These are phyloP conservation scores for Drosophila quadrilineata DNA, from an alignment of 1,140 invertebrate genomes.

Conservation along the genomic window DNA sequence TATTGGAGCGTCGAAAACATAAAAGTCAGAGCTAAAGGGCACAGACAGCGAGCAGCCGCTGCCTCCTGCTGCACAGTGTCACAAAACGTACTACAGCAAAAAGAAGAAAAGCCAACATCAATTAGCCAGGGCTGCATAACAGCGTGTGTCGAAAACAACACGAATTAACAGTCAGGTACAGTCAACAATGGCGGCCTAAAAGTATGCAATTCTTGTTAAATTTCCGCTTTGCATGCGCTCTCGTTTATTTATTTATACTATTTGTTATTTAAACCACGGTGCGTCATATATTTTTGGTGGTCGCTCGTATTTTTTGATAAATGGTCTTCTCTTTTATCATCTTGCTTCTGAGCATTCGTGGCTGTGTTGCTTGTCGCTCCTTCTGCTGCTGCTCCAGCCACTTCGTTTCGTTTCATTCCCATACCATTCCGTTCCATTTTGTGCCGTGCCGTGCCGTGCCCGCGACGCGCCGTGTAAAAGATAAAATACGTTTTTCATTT, in stretches of 20 bases:
- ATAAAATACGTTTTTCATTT: constrained; percentile 79
- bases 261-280: constrained; percentile 55
- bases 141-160: constrained; percentile 1
- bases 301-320: constrained; percentile 67
- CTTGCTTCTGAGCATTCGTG: constrained; percentile 69
- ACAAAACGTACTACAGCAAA: constrained; percentile 11
- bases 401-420: constrained; percentile 36
- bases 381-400: too few species aligned
- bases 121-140: constrained; percentile 38
- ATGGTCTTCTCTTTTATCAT: constrained; percentile 77
- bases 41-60: constrained; percentile 63
- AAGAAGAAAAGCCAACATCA: constrained; percentile 27
- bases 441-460: constrained; percentile 4
- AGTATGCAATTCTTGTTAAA: constrained; percentile 7
- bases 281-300: constrained; percentile 56
- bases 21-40: constrained; percentile 73
- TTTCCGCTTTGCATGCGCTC: constrained; percentile 2
- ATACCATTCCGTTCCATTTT: not conserved
- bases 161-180: constrained; percentile 44
- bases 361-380: constrained; percentile 42
- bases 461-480: constrained; percentile 64
- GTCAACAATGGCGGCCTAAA: constrained; percentile 35
- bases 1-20: constrained; percentile 66
- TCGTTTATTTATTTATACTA: constrained; percentile 8
- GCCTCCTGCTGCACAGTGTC: constrained; percentile 35